Conservation (phyloP, 2,888 invertebrate genomes). For the Bellardia bayeri region DNA sequence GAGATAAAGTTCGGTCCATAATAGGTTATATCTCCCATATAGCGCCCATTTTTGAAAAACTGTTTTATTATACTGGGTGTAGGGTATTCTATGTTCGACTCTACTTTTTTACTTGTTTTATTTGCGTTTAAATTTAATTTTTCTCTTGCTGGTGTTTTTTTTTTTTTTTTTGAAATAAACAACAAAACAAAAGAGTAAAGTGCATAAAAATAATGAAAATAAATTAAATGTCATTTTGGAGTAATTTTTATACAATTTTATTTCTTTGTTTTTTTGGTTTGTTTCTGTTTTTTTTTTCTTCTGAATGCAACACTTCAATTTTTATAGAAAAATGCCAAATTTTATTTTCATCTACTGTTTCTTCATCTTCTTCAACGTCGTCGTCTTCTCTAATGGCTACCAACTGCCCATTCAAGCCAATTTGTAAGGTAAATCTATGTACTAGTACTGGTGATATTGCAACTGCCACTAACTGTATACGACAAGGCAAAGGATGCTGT, state of each 20-base stretch:
- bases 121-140: background rate
- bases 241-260: conserved; percentile 64
- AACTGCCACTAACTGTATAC: conserved; percentile 34
- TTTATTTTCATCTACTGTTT: conserved; percentile 51
- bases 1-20: too few relatives aligned
- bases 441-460: conserved; percentile 1
- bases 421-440: conserved; percentile 39
- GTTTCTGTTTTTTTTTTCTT: background rate
- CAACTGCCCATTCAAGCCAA: conserved; percentile 62
- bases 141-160: conserved; percentile 14
- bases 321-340: conserved; percentile 66
- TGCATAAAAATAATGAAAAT: conserved; percentile 70
- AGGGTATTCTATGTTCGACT: too few relatives aligned
- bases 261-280: conserved; percentile 35
- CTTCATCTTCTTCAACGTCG: conserved; percentile 26
- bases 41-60: too few relatives aligned
- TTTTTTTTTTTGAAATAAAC: conserved; percentile 37
- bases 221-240: conserved; percentile 72
- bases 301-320: conserved; percentile 63
- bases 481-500: conserved; percentile 60
- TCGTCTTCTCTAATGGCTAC: conserved; percentile 29
- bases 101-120: too few relatives aligned
- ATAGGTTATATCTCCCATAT: too few relatives aligned
- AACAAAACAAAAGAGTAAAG: conserved; percentile 57
- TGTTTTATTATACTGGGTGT: too few relatives aligned